Base-by-base conservation (phyloP, 2,113 vertebrate genomes). In the Plestiodon gilberti region DNA sequence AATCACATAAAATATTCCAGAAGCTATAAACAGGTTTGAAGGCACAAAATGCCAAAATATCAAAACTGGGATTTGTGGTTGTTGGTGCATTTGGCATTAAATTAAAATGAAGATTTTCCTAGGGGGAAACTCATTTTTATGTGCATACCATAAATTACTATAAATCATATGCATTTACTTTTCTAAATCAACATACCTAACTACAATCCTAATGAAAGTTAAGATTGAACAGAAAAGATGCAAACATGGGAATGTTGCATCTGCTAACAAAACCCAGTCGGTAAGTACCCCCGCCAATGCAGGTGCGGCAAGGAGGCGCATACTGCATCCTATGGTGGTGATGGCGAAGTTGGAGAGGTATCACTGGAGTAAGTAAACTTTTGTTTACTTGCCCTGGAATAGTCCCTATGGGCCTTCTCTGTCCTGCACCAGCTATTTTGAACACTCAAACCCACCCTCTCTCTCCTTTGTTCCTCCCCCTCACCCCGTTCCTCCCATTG, bases 11-110 rank as follows among this genome's bases (percentile, higher is more conserved):
- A 52, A 78, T 75, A 88, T 87, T 35, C 38, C 55, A 81, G 84
- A 95, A 94, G n/a, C 57, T 77, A 82, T 52, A 86, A 88, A 73
- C 1, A 89, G 74, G 23, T 88, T 89, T 65, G 28, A 82, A 81
- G 80, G 52, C 0, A 65, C 20, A 86, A n/a, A 22, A 62, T 1
- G 84, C 30, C 3, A 89, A 70, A 9, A 1, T 10, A 65, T 28
- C 76, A 82, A 18, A 86, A 76, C 0, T 30, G 4, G 1, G 6
- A 64, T 23, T 81, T 62, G 2, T 13, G 25, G 48, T 0, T 64
- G 77, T 28, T 62, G 40, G 73, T 11, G 35, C 1, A 75, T 1
- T 1, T 83, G 82, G 71, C 35, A 18, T 35, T 87, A 89, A 85
- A 88, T 85, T 7, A 85, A 88, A 79, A 1, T 10, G 6, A 62